A percentile compares a stretch with the other conserved stretches of the same genome.
phyloP scores from a whole-genome alignment of 2,113 vertebrate species.

The Lampris incognitus region DNA sequence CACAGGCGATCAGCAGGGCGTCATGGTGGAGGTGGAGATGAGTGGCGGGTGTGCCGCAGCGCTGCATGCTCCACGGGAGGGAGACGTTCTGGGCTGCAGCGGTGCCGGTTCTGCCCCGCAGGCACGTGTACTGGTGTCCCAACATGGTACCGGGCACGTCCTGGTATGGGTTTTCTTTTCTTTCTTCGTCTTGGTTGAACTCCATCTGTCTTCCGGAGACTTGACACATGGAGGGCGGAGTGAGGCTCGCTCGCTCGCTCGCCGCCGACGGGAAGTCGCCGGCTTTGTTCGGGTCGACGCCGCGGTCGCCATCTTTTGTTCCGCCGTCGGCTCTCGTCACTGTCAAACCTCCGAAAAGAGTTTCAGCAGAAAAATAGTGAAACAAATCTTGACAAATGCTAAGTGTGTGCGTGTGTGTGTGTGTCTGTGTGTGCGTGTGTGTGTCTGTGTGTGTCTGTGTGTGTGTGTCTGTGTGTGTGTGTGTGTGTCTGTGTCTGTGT shows the following conservation, averaged over 20 bases:
- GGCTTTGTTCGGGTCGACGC: constrained; percentile 36
- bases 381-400: neutral
- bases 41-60: constrained; percentile 38
- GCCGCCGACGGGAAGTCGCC: constrained; percentile 26
- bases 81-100: neutral
- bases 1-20: constrained; percentile 29
- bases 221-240: constrained; percentile 18
- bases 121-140: constrained; percentile 5
- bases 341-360: constrained; percentile 22
- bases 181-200: constrained; percentile 19
- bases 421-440: neutral
- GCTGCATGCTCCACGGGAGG: constrained; percentile 14
- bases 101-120: neutral
- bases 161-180: constrained; percentile 3
- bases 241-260: neutral
- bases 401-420: constrained; percentile 24
- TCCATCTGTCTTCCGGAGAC: constrained; percentile 42
- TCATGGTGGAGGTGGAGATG: constrained; percentile 19
- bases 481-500: constrained; percentile 18
- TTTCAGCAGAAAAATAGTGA: constrained; percentile 7
- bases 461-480: neutral
- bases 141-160: constrained; percentile 3
- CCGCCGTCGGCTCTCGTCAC: constrained; percentile 33
- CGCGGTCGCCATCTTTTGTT: constrained; percentile 33
- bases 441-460: too few species aligned